phyloP scores from a whole-genome alignment of 2,888 invertebrate species.

The Phortica magna region DNA sequence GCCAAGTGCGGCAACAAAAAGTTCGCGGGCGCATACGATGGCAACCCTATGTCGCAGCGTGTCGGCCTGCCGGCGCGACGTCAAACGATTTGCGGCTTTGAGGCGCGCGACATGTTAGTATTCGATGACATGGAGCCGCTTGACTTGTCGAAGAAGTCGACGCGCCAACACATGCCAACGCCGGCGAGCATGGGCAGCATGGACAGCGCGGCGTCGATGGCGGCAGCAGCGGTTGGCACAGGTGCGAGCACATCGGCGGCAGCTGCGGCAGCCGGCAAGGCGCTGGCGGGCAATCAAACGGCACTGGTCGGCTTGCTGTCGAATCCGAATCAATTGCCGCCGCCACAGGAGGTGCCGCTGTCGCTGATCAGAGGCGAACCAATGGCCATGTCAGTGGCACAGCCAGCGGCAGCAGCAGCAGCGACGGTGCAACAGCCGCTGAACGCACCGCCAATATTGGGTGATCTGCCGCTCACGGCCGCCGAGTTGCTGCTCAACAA shows the following conservation, averaged over 20 bases:
- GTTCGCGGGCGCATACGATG: slow-evolving; percentile 19
- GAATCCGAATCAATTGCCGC: background rate
- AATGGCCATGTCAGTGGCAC: background rate
- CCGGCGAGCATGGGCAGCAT: slow-evolving; percentile 13
- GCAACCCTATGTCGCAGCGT: slow-evolving; percentile 40
- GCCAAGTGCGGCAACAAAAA: slow-evolving; percentile 34
- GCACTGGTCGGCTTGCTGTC: background rate
- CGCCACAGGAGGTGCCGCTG: slow-evolving; percentile 39
- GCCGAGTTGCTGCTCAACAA: slow-evolving; percentile 50
- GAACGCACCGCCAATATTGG: slow-evolving; percentile 28
- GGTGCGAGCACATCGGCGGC: slow-evolving; percentile 44
- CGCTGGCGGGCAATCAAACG: slow-evolving; percentile 18
- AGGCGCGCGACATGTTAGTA: slow-evolving; percentile 61
- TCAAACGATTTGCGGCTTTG: slow-evolving; percentile 74
- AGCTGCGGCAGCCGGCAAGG: slow-evolving; percentile 16
- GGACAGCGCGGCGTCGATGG: too few relatives aligned
- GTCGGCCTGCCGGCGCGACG: slow-evolving; percentile 62
- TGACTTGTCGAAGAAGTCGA: slow-evolving; percentile 74
- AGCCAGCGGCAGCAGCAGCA: background rate
- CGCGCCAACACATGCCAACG: slow-evolving; percentile 42
- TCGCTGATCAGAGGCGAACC: slow-evolving; percentile 30
- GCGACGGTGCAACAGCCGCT: slow-evolving; percentile 31
- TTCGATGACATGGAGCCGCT: slow-evolving; percentile 73
- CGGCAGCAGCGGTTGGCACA: background rate
- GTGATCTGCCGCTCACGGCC: slow-evolving; percentile 41